phyloP scores from a whole-genome alignment of 2,888 invertebrate species.

The Mesorhabditis sp. region DNA sequence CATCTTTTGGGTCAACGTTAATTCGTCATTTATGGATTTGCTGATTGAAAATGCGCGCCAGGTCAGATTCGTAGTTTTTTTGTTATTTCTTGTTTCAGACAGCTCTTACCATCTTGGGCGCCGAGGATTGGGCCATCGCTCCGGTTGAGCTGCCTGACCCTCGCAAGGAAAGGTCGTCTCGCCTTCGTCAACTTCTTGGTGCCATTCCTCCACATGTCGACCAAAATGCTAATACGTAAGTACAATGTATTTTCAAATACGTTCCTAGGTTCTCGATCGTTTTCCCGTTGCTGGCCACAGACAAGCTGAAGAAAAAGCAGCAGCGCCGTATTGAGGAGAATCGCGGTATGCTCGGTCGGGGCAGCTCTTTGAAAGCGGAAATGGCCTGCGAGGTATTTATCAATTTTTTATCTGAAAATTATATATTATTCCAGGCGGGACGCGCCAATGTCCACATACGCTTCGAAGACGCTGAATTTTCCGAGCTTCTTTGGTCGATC shows the following conservation, averaged over 20 bases:
- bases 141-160: neutral
- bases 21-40: neutral
- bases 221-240: neutral
- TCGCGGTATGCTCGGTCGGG: conserved; percentile 1
- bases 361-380: neutral
- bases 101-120: neutral
- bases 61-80: neutral
- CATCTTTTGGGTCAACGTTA: neutral
- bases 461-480: too few relatives aligned
- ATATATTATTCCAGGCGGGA: too few relatives aligned
- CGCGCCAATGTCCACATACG: too few relatives aligned
- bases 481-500: too few relatives aligned
- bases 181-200: neutral
- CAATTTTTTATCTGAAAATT: neutral
- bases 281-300: conserved; percentile 2
- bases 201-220: neutral
- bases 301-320: neutral
- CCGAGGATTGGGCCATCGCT: neutral
- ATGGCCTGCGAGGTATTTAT: neutral
- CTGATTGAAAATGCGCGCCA: neutral
- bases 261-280: neutral
- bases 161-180: neutral
- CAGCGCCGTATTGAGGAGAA: neutral
- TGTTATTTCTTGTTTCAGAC: neutral
- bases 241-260: neutral